phyloP scores from a whole-genome alignment of 2,797 vertebrate species.

The Nyctalus aviator region DNA sequence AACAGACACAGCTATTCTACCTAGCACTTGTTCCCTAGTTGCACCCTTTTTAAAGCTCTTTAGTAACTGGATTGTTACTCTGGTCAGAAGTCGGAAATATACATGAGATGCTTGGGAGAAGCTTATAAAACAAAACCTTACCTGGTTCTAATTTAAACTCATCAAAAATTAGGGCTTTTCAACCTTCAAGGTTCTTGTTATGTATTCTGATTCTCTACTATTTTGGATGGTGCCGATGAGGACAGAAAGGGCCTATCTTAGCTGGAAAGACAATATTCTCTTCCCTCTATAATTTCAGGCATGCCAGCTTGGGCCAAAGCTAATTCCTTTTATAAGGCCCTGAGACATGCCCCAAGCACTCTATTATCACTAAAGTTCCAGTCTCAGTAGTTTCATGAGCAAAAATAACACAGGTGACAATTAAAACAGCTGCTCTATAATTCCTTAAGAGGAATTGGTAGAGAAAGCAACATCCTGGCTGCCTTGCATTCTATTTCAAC shows the following conservation, averaged over 20 bases:
- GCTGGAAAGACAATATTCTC: neutral
- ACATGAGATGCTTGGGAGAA: neutral
- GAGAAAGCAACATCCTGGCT: neutral
- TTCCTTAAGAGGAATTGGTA: neutral
- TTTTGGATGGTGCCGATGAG: neutral
- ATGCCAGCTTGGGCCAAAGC: neutral
- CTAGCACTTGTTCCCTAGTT: neutral
- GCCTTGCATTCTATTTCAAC: neutral
- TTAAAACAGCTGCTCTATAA: neutral
- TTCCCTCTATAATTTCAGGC: neutral
- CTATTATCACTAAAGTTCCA: slow-evolving; percentile 4
- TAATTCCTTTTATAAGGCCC: neutral
- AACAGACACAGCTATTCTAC: neutral
- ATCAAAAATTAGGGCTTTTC: neutral
- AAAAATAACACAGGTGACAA: neutral
- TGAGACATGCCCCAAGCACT: neutral
- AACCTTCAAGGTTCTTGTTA: neutral
- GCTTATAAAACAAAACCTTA: slow-evolving; percentile 1
- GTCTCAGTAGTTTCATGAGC: neutral
- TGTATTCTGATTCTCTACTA: neutral
- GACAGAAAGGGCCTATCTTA: neutral
- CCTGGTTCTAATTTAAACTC: neutral
- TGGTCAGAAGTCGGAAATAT: neutral
- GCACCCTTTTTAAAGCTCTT: neutral
- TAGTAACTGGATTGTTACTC: neutral